Evolutionary conservation across 1,140 invertebrate species (phyloP), one percentile per base, ranked within the genome.

Genomic region (Heliconius nattereri): DNA sequence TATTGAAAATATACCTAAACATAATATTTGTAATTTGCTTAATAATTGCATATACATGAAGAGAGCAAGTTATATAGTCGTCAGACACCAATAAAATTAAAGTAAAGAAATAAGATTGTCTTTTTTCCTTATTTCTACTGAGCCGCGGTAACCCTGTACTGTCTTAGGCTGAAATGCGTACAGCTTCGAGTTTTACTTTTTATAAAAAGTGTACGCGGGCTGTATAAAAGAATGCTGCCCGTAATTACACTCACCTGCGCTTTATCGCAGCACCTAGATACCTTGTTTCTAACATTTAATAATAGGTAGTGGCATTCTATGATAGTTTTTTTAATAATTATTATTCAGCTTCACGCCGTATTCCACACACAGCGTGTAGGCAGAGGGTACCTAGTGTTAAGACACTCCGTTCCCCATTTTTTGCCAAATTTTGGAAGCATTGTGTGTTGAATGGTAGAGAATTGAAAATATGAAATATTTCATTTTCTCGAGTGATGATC

Each of bases 201-300:
- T 75, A 81, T 81, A 81, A 81, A 78, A 81, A 81, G 32, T 52
- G 35, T 75, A 78, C 45, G 72, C 52, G 37, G 75, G 75, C 78
- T 81, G 81, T 84, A 76, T 81, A 72, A 66, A 86, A 80, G 85
- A 84, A 87, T 87, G 85, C 81, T 71, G 83, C 81, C 79, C 76
- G 84, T 88, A 85, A 89, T 88, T 88, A 81, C 78, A 73, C 16
- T 71, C 83, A 84, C 78, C 83, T 84, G 83, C 81, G 81, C 82
- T 76, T 70, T 79, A 83, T 81, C 75, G 73, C 75, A 78, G 79
- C 77, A 37, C 81, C 80, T 78, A 80, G 75, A 84, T 84, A 84
- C 83, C 76, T 84, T 71, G 76, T 75, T 81, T 81, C 76, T 75
- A 73, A 71, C 76, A 52, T 35, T 76, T 78, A 81, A 78, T 81